Percentiles rank a stretch among this genome's conserved stretches.
Conservation (phyloP, 2,888 invertebrate genomes). For the Coleophora deauratella region DNA sequence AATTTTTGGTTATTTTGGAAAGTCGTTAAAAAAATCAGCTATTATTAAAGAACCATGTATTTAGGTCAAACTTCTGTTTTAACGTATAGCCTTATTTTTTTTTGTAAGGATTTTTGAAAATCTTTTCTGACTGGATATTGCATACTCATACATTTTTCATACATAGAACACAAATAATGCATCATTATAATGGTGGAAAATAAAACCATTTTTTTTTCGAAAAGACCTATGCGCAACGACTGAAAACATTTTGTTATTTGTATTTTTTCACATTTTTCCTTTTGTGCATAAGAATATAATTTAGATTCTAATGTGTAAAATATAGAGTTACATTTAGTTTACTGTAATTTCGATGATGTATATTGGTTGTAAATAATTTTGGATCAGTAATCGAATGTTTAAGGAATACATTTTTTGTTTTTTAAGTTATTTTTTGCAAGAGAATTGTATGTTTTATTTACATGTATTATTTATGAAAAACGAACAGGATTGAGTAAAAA, state of each 20-base stretch:
- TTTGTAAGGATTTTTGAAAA: no score
- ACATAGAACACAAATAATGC: slow-evolving; percentile 7
- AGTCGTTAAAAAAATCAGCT: no score
- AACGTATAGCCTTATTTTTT: no score
- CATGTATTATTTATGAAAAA: background rate
- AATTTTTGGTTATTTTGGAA: no score
- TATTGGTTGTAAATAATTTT: slow-evolving; percentile 69
- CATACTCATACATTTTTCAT: no score
- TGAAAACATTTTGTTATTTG: slow-evolving; percentile 16
- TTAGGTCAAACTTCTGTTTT: no score
- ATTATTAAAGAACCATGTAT: no score
- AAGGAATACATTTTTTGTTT: slow-evolving; percentile 21
- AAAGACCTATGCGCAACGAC: background rate
- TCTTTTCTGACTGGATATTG: no score
- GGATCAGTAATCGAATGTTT: slow-evolving; percentile 31
- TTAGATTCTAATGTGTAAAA: slow-evolving; percentile 26
- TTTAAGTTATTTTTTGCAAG: slow-evolving; percentile 1
- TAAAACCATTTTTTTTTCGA: background rate
- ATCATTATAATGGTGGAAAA: slow-evolving; percentile 8
- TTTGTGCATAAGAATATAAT: slow-evolving; percentile 14
- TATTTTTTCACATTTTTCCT: slow-evolving; percentile 19
- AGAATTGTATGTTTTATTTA: background rate
- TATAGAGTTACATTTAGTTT: slow-evolving; percentile 21
- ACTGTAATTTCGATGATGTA: slow-evolving; percentile 41
- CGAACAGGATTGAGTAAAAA: slow-evolving; percentile 2